Evolutionary conservation across 2,113 vertebrate genomes (phyloP), one percentile per base, ranked within the genome.

Genomic region (Semnopithecus entellus): DNA sequence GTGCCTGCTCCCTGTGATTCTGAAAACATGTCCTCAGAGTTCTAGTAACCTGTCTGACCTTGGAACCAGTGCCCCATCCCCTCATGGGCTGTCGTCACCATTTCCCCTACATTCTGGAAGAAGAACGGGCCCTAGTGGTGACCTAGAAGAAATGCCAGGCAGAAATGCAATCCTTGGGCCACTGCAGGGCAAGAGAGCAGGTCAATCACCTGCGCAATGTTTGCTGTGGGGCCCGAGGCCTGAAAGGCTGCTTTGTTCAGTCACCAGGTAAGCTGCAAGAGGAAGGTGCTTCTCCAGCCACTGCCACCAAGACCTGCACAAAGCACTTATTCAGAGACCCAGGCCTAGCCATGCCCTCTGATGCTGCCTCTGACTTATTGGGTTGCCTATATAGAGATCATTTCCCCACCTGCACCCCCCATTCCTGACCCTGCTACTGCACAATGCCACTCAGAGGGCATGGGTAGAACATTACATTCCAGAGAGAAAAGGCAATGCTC

Each of bases 241-340:
- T 97, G 97, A 97, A 97, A 97, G 94, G 14, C 52, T 88, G 86
- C 97, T 97, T 97, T 98, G 96, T 98, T 97, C 90, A 81, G 45
- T 35, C 64, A 72, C 93, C 95, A 97, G 96, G 96, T 98, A 95
- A 97, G 90, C 84, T 55, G 83, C 79, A 86, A 93, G 96, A 96
- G 95, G 83, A 95, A 93, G 93, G 80, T 90, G 25, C 87, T 87
- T 94, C 91, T 93, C 92, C 94, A 97, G 80, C 79, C 79, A 40
- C 75, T 45, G 22, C 88, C 94, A 86, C 91, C 43, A 75, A 78
- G 50, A 72, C 38, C 66, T 35, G 11, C 72, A 98, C 98, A 98
- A 98, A 96, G 96, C 61, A 0, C 18, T 40, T 76, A 93, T 98
- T 98, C 93, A 98, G 80, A 25, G 30, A 40, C 43, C 7, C 43